A percentile compares a stretch with the other conserved stretches of the same genome.
These are phyloP conservation scores for Prionailurus bengalensis DNA, from an alignment of 2,113 vertebrate genomes.

Conservation along the genomic window DNA sequence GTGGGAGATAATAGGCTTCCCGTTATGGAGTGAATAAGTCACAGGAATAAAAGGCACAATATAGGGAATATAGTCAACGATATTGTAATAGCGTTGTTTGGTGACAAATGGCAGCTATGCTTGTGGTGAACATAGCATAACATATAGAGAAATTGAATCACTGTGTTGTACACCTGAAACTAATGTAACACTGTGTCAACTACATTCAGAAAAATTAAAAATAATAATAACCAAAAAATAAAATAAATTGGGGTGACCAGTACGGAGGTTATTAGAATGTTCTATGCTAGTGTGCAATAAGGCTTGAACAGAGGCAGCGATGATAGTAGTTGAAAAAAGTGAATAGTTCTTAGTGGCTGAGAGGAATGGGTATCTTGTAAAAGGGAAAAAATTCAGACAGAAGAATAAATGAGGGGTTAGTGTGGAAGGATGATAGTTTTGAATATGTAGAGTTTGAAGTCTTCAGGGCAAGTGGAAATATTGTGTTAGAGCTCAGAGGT, in stretches of 20 bases:
- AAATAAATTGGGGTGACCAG: background rate
- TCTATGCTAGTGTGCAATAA: background rate
- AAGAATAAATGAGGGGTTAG: background rate
- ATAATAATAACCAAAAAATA: background rate
- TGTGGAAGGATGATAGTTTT: background rate
- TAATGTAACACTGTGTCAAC: background rate
- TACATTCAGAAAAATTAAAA: background rate
- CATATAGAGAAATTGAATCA: background rate
- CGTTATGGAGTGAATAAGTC: background rate
- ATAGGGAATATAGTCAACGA: background rate
- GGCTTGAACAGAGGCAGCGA: background rate
- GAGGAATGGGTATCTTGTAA: background rate
- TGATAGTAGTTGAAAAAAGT: background rate
- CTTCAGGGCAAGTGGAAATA: slow-evolving; percentile 1
- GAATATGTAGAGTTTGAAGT: slow-evolving; percentile 11
- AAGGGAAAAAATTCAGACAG: background rate
- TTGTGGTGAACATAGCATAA: background rate
- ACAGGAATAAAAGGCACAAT: background rate
- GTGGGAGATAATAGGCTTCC: background rate
- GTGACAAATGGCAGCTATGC: background rate
- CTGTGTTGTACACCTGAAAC: background rate
- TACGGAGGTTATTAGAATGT: background rate
- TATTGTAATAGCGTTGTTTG: background rate
- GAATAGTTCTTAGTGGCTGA: background rate
- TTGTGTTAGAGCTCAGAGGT: background rate